These are phyloP conservation scores for Coronaproctus castanopsis DNA, from an alignment of 2,888 invertebrate species.

Conservation along the genomic window DNA sequence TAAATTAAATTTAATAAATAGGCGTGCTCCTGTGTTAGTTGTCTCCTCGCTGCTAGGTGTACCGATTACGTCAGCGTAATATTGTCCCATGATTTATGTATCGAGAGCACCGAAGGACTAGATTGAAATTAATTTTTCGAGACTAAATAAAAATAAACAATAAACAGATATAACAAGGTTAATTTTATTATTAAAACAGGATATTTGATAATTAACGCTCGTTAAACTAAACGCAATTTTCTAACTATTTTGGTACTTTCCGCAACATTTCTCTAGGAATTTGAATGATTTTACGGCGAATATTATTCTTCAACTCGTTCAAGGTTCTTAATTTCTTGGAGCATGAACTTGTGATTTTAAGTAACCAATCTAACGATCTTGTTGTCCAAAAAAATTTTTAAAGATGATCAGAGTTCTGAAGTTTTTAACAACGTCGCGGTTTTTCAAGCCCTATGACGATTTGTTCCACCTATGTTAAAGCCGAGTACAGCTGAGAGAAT, in stretches of 20 bases:
- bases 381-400: background rate
- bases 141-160: no score
- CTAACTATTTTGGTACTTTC: background rate
- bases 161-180: no score
- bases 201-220: background rate
- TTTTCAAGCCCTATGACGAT: background rate
- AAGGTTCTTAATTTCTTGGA: background rate
- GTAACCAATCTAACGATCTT: background rate
- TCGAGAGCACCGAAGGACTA: no score
- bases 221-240: no score
- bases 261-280: background rate
- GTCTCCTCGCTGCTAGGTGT: no score
- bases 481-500: background rate
- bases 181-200: background rate
- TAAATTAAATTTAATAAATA: no score
- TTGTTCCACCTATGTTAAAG: background rate
- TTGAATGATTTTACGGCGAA: background rate
- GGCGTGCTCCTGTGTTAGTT: no score
- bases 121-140: no score
- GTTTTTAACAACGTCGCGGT: background rate
- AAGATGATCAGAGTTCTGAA: background rate
- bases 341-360: background rate
- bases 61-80: no score
- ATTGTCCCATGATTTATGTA: no score
- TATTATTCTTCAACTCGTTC: background rate